Conservation (phyloP, 2,888 invertebrate genomes). For the Digitonthophagus gazella region DNA sequence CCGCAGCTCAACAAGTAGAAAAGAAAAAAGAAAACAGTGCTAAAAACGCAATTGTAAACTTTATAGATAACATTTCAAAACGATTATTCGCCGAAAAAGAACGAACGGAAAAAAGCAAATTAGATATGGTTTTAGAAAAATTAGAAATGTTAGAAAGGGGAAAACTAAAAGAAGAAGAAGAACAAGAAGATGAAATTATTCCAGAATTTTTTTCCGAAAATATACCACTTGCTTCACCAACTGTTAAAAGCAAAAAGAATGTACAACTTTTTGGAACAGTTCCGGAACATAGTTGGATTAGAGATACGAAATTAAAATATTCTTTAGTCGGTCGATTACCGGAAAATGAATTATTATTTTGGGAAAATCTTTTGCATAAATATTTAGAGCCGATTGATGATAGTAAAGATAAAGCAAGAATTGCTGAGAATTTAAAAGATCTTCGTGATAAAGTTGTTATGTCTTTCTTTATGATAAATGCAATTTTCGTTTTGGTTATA, state of each 20-base stretch:
- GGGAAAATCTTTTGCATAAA: constrained; percentile 71
- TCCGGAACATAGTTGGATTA: constrained; percentile 59
- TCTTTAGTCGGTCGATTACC: constrained; percentile 66
- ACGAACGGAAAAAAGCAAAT: not conserved
- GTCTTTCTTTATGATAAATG: constrained; percentile 73
- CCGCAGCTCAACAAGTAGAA: constrained; percentile 42
- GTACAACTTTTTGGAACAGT: not conserved
- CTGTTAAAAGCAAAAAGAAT: not conserved
- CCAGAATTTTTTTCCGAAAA: not conserved
- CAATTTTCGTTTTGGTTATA: constrained; percentile 73
- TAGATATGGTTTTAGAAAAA: not conserved
- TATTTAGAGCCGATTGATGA: constrained; percentile 73
- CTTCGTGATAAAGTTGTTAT: constrained; percentile 67
- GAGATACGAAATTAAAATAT: constrained; percentile 63
- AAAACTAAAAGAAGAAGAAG: not conserved
- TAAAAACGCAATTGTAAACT: not conserved
- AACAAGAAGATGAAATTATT: not conserved
- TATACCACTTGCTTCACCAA: no score
- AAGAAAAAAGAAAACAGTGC: not conserved
- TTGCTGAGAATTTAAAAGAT: constrained; percentile 55
- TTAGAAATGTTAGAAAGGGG: not conserved
- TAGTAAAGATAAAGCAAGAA: constrained; percentile 51
- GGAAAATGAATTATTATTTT: constrained; percentile 69
- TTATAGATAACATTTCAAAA: not conserved
- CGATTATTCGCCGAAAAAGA: not conserved